These are phyloP conservation scores for Tauraco erythrolophus DNA, from an alignment of 2,113 vertebrate genomes.

Conservation along the genomic window DNA sequence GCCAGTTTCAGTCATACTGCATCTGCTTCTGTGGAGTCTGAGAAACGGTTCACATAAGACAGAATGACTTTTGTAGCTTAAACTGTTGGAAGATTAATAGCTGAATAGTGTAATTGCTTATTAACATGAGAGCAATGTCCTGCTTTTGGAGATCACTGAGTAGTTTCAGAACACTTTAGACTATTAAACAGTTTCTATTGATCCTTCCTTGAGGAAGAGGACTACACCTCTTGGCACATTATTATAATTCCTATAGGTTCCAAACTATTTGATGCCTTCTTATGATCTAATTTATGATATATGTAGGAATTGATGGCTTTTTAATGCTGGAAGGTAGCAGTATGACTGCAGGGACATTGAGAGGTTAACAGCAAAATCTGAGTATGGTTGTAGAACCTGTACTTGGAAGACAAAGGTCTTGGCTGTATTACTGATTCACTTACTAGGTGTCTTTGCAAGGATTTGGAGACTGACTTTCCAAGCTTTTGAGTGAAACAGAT, in stretches of 20 bases:
- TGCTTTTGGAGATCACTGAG: background rate
- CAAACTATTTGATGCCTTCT: background rate
- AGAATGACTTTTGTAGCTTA: background rate
- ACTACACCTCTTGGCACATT: background rate
- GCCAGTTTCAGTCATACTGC: background rate
- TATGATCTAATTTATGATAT: background rate
- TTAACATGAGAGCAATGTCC: background rate
- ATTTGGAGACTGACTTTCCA: background rate
- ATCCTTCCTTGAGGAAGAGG: background rate
- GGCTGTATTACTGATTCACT: background rate
- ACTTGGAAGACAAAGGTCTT: background rate
- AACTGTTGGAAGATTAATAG: background rate
- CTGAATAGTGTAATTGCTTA: background rate
- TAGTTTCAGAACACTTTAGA: background rate
- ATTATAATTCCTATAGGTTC: background rate
- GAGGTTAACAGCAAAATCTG: background rate
- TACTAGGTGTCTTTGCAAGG: background rate
- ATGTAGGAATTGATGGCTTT: background rate
- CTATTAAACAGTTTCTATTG: background rate
- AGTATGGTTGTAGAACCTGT: background rate
- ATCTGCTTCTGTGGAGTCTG: background rate
- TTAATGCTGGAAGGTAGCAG: background rate
- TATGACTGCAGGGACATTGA: rapidly evolving
- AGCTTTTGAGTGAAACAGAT: background rate
- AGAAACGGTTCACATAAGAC: background rate